phyloP scores from a whole-genome alignment of 2,113 vertebrate genomes.

The Cervus canadensis region DNA sequence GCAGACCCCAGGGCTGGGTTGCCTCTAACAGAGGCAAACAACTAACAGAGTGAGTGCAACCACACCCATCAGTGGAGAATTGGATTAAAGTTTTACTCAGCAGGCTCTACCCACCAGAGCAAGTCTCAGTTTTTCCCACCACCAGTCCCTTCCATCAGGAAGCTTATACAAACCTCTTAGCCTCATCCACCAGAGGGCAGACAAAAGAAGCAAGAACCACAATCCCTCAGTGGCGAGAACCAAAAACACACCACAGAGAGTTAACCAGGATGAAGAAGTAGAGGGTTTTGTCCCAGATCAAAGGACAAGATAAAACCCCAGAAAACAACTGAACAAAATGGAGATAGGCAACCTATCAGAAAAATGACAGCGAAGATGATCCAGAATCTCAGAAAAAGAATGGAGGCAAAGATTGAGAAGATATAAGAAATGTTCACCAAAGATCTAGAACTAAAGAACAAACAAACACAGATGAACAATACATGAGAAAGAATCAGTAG shows the following conservation, averaged over 20 bases:
- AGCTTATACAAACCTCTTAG: background rate
- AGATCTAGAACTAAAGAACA: background rate
- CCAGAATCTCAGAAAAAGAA: background rate
- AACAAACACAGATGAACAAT: background rate
- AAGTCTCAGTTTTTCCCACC: background rate
- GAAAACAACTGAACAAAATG: background rate
- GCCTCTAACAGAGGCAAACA: background rate
- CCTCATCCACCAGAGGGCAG: background rate
- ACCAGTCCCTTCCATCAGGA: background rate
- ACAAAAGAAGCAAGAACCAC: background rate
- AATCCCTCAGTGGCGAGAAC: accelerated
- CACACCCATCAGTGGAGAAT: background rate
- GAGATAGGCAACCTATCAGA: background rate
- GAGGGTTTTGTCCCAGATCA: background rate
- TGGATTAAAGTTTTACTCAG: background rate
- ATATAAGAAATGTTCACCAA: background rate
- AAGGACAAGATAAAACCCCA: background rate
- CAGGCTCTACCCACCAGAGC: background rate
- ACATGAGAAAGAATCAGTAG: background rate
- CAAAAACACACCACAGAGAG: background rate
- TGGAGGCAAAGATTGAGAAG: background rate
- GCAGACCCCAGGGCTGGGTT: background rate
- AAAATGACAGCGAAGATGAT: background rate
- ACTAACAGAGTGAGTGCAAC: background rate
- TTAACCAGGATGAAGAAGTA: background rate